Conservation (phyloP, 2,888 invertebrate species). For the Agapetus fuscipes region DNA sequence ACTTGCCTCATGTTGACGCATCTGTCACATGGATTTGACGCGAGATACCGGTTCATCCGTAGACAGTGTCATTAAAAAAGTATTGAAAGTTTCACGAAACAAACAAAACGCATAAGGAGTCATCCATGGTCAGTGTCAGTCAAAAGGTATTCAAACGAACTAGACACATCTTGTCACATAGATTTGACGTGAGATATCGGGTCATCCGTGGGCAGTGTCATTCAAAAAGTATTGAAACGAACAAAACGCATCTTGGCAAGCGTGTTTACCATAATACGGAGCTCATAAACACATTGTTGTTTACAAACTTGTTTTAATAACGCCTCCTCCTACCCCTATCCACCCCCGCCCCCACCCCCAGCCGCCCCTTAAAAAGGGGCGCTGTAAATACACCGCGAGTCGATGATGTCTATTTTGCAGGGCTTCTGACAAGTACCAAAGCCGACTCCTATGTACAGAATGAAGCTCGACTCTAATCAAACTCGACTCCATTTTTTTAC, state of each 20-base stretch:
- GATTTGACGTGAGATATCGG: no score
- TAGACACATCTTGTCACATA: no score
- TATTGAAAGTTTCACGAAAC: no score
- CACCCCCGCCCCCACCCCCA: conserved; percentile 5
- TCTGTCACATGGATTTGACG: no score
- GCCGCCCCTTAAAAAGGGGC: conserved; percentile 9
- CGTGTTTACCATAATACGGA: conserved; percentile 10
- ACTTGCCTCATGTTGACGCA: no score
- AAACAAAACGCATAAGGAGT: no score
- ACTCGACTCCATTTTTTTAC: no score
- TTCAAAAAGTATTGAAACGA: conserved; percentile 5
- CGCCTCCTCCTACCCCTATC: conserved; percentile 3
- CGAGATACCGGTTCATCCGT: no score
- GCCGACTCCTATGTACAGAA: conserved; percentile 9
- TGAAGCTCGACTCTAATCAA: conserved; percentile 13
- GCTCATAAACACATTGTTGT: conserved; percentile 19
- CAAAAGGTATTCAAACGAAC: no score
- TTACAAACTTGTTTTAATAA: conserved; percentile 18
- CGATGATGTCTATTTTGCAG: conserved; percentile 21
- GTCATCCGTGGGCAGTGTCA: conserved; percentile 1
- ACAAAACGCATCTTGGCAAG: conserved; percentile 10
- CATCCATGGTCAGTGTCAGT: no score
- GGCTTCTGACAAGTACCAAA: conserved; percentile 8
- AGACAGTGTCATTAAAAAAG: no score
- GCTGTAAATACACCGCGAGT: conserved; percentile 21